These are phyloP conservation scores for Ptychochromis oligacanthus DNA, from an alignment of 2,113 vertebrate species.

Conservation along the genomic window DNA sequence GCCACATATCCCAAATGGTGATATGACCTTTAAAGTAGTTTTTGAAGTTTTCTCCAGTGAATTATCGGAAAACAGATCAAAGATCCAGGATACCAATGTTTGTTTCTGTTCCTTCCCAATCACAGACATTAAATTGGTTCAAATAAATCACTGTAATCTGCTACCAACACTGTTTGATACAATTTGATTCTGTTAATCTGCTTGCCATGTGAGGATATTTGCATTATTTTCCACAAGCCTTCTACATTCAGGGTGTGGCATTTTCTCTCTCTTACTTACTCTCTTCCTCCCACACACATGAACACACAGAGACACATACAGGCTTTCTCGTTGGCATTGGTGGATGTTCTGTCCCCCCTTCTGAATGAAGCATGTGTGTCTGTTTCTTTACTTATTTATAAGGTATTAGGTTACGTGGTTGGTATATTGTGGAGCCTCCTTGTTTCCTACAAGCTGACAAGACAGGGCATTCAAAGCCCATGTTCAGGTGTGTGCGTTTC, in stretches of 20 bases:
- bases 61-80: neutral
- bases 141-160: neutral
- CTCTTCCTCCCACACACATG: neutral
- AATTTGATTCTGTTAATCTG: neutral
- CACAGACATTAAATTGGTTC: neutral
- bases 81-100: neutral
- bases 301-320: neutral
- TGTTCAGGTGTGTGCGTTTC: neutral
- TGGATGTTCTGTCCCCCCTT: neutral
- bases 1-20: neutral
- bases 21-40: neutral
- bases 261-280: neutral
- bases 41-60: neutral
- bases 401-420: constrained; percentile 38
- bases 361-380: neutral
- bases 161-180: accelerated
- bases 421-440: constrained; percentile 8
- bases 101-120: neutral
- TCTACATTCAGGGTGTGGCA: constrained; percentile 33
- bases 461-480: constrained; percentile 13
- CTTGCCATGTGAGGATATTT: neutral
- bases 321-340: neutral
- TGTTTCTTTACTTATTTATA: constrained; percentile 44
- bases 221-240: neutral
- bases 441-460: constrained; percentile 18